phyloP scores from a whole-genome alignment of 2,113 vertebrate genomes.

The Planiliza haematocheilus region DNA sequence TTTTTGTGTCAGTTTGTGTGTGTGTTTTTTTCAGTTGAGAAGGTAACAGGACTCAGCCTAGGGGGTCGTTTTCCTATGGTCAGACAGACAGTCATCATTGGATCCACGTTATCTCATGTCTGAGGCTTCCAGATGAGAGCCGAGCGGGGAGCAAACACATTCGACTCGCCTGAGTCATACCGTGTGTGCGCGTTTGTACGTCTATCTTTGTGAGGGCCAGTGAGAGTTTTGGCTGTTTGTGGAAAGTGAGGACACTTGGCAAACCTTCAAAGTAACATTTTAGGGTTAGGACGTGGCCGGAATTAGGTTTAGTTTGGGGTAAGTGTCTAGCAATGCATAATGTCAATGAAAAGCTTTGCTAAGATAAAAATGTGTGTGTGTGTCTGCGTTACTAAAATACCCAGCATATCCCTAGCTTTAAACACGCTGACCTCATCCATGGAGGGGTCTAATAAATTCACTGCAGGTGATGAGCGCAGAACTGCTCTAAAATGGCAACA shows the following conservation, averaged over 20 bases:
- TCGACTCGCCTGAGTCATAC: slow-evolving; percentile 71
- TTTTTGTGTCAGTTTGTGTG: slow-evolving; percentile 42
- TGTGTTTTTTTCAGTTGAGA: neutral
- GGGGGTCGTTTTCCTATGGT: slow-evolving; percentile 59
- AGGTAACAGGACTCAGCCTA: slow-evolving; percentile 38
- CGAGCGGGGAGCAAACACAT: slow-evolving; percentile 71
- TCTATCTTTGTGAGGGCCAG: slow-evolving; percentile 17
- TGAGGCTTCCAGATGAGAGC: slow-evolving; percentile 73
- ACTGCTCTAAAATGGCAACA: slow-evolving; percentile 59
- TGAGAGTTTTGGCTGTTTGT: neutral
- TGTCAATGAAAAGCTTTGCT: neutral
- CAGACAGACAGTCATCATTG: slow-evolving; percentile 72
- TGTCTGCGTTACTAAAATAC: slow-evolving; percentile 58
- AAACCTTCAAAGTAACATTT: neutral
- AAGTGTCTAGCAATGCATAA: neutral
- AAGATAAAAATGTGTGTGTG: slow-evolving; percentile 19
- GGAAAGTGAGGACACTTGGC: neutral
- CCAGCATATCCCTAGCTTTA: slow-evolving; percentile 51
- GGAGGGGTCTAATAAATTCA: slow-evolving; percentile 68
- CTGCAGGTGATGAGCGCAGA: slow-evolving; percentile 71
- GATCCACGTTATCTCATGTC: slow-evolving; percentile 79
- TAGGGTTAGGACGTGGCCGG: neutral
- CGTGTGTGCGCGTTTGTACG: slow-evolving; percentile 31
- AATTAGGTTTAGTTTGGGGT: neutral
- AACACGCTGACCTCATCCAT: slow-evolving; percentile 70